Percentiles rank a stretch among this genome's conserved stretches.
Evolutionary conservation across 2,797 vertebrate species (phyloP).

Genomic region (Acomys russatus): DNA sequence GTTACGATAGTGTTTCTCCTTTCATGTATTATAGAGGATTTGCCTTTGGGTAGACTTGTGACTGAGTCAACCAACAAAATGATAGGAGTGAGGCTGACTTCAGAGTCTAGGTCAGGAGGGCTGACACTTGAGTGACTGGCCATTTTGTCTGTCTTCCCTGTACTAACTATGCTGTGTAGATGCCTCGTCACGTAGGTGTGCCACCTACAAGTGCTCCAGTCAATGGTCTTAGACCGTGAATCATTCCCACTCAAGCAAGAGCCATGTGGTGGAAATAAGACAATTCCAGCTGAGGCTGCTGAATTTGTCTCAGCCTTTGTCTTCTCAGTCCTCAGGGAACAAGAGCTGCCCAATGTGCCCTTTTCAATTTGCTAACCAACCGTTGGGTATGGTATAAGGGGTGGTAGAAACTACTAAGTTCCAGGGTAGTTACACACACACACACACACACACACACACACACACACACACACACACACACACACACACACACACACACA

Average conservation of each 20-base stretch:
- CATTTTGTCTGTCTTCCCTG: neutral
- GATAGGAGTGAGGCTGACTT: neutral
- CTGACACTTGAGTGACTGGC: neutral
- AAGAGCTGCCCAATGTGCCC: neutral
- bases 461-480: no score
- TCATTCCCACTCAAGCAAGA: neutral
- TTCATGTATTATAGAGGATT: neutral
- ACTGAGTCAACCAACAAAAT: neutral
- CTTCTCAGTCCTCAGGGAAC: neutral
- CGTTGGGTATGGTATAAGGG: neutral
- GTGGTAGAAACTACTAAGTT: neutral
- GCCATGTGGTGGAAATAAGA: neutral
- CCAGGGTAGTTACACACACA: neutral
- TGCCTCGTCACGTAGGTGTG: neutral
- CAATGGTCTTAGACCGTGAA: neutral
- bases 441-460: no score
- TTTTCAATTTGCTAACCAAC: constrained; percentile 1
- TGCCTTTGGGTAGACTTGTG: neutral
- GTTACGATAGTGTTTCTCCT: neutral
- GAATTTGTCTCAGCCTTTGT: neutral
- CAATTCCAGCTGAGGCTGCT: neutral
- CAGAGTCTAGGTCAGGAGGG: neutral
- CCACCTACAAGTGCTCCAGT: neutral
- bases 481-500: neutral
- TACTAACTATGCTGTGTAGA: neutral